Evolutionary conservation across 2,888 invertebrate genomes (phyloP).

Genomic region (Didymodactylos carnosus): DNA sequence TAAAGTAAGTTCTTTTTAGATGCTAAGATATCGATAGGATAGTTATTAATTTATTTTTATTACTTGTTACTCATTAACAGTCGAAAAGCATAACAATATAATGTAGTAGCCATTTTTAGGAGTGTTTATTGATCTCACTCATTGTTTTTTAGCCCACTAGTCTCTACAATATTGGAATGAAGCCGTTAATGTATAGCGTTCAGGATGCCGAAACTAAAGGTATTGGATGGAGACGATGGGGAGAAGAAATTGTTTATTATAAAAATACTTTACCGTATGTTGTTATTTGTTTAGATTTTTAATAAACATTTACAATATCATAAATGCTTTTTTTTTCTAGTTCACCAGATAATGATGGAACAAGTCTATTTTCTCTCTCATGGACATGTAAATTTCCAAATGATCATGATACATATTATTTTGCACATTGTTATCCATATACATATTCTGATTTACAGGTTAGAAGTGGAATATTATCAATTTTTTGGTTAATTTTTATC

Average conservation of each 20-base stretch:
- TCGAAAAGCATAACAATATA: too few species aligned
- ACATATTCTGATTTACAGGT: slow-evolving; percentile 66
- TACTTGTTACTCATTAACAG: too few species aligned
- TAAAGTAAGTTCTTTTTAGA: slow-evolving; percentile 37
- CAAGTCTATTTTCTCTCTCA: slow-evolving; percentile 54
- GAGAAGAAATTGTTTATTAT: slow-evolving; percentile 73
- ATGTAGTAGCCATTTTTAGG: too few species aligned
- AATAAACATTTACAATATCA: background rate
- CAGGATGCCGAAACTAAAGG: slow-evolving; percentile 58
- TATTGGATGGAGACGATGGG: slow-evolving; percentile 71
- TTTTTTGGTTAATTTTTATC: background rate
- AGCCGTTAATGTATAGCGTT: slow-evolving; percentile 68
- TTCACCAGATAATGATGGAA: background rate
- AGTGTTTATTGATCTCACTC: too few species aligned
- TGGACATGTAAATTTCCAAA: slow-evolving; percentile 72
- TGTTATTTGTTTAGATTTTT: background rate
- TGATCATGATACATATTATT: slow-evolving; percentile 67
- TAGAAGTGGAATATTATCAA: slow-evolving; percentile 23
- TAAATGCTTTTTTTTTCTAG: background rate
- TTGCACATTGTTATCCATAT: slow-evolving; percentile 82
- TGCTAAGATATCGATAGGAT: background rate
- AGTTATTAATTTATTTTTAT: too few species aligned
- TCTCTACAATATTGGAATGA: slow-evolving; percentile 74
- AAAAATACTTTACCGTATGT: slow-evolving; percentile 48
- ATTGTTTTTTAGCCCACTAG: slow-evolving; percentile 39